Evolutionary conservation across 2,797 vertebrate genomes (phyloP).

Genomic region (Oceanodroma leucorhoa): DNA sequence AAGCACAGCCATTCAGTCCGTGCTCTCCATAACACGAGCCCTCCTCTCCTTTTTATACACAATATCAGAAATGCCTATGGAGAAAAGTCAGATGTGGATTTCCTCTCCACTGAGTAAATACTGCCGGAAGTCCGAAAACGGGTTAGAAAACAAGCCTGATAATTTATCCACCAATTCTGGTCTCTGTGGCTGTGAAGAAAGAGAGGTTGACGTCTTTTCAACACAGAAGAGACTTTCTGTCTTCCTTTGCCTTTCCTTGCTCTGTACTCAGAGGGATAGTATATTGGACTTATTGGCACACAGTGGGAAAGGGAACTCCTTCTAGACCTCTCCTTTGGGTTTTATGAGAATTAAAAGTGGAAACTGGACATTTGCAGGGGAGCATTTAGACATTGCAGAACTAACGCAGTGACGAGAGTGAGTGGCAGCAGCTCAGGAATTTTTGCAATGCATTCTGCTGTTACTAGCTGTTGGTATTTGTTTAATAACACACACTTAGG

Average conservation of each 20-base stretch:
- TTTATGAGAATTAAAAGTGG: neutral
- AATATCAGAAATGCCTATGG: neutral
- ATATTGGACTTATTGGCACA: neutral
- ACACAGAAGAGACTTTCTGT: neutral
- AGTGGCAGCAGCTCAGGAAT: neutral
- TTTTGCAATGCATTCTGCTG: neutral
- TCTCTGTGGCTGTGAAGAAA: neutral
- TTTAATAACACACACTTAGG: neutral
- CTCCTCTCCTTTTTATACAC: neutral
- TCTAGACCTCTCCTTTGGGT: neutral
- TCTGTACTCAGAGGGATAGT: neutral
- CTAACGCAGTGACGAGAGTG: neutral
- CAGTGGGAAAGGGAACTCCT: neutral
- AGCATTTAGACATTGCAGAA: neutral
- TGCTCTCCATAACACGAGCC: rapidly evolving
- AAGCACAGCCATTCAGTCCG: rapidly evolving
- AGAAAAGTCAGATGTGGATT: neutral
- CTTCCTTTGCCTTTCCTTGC: neutral
- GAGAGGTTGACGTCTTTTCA: neutral
- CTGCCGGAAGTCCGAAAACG: neutral
- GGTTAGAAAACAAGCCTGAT: neutral
- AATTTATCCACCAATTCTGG: neutral
- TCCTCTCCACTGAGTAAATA: neutral
- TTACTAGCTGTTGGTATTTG: neutral
- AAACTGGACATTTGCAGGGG: neutral